Conservation (phyloP, 2,888 invertebrate species). For the Catotricha subobsoleta region DNA sequence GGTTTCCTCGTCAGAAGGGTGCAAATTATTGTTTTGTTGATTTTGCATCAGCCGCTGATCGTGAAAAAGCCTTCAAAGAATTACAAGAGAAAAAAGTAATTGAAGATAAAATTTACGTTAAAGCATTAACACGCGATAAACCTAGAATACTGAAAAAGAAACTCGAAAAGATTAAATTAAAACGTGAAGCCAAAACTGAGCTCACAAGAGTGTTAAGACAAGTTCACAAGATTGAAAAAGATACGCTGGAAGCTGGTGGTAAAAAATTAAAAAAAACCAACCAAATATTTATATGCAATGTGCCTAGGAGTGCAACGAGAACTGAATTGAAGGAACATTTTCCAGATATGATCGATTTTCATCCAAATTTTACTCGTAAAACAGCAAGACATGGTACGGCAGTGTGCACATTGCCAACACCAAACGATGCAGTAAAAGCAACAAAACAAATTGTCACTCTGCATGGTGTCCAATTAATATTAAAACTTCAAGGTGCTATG, state of each 20-base stretch:
- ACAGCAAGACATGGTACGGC: neutral
- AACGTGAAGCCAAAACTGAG: slow-evolving; percentile 3
- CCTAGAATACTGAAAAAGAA: slow-evolving; percentile 2
- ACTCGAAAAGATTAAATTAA: neutral
- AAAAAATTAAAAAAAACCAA: slow-evolving; percentile 4
- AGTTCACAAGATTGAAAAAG: slow-evolving; percentile 3
- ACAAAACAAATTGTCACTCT: neutral
- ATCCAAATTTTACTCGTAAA: neutral
- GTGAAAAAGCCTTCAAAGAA: slow-evolving; percentile 4
- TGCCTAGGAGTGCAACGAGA: neutral
- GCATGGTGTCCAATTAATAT: too few relatives aligned
- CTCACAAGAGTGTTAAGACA: neutral
- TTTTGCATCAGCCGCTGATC: slow-evolving; percentile 7
- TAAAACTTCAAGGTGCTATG: too few relatives aligned
- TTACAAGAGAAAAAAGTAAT: slow-evolving; percentile 2
- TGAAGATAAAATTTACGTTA: slow-evolving; percentile 3
- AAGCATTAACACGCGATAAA: slow-evolving; percentile 2
- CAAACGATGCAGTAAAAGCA: slow-evolving; percentile 2
- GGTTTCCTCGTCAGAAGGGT: slow-evolving; percentile 7
- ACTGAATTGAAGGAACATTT: slow-evolving; percentile 4
- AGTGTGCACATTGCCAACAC: slow-evolving; percentile 1
- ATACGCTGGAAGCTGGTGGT: neutral
- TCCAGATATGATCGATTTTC: slow-evolving; percentile 2
- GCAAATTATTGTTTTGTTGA: slow-evolving; percentile 9
- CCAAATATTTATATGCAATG: slow-evolving; percentile 5